Percentiles rank a stretch among this genome's conserved stretches.
phyloP scores from a whole-genome alignment of 2,888 invertebrate genomes.

The Amphipoea oculea region DNA sequence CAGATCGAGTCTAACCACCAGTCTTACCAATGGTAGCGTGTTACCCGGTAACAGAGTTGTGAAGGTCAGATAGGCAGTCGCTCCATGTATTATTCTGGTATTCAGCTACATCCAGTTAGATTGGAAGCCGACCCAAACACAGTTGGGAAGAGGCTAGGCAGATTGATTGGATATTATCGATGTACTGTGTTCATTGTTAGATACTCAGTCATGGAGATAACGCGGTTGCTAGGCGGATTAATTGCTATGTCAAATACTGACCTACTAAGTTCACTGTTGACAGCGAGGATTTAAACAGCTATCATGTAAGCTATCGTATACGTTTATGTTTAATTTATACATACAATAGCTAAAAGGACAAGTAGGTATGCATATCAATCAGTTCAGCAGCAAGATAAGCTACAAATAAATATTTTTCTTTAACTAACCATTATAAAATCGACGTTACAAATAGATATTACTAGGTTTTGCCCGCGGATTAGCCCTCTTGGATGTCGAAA shows the following conservation, averaged over 20 bases:
- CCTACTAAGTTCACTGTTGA: slow-evolving; percentile 12
- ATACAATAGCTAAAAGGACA: not conserved
- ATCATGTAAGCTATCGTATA: not conserved
- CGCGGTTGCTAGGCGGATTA: not conserved
- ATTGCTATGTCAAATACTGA: slow-evolving; percentile 22
- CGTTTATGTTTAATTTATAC: not conserved
- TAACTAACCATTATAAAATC: not conserved
- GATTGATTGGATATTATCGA: not conserved
- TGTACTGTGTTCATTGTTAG: not conserved
- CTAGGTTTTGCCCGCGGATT: not conserved
- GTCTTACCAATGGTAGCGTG: not conserved
- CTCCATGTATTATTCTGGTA: not conserved
- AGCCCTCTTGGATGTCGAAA: too few species aligned
- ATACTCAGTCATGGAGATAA: not conserved
- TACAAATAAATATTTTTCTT: not conserved
- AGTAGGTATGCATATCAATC: not conserved
- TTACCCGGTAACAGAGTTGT: not conserved
- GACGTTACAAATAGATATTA: not conserved
- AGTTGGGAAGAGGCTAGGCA: not conserved
- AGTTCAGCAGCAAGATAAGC: not conserved
- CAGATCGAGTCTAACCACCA: not conserved
- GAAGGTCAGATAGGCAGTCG: not conserved
- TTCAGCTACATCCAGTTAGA: too few species aligned
- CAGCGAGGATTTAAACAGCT: slow-evolving; percentile 1
- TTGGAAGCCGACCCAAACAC: not conserved